Percentiles rank a stretch among this genome's conserved stretches.
These are phyloP conservation scores for Drosophila kurseongensis DNA, from an alignment of 1,140 invertebrate genomes.

Conservation along the genomic window DNA sequence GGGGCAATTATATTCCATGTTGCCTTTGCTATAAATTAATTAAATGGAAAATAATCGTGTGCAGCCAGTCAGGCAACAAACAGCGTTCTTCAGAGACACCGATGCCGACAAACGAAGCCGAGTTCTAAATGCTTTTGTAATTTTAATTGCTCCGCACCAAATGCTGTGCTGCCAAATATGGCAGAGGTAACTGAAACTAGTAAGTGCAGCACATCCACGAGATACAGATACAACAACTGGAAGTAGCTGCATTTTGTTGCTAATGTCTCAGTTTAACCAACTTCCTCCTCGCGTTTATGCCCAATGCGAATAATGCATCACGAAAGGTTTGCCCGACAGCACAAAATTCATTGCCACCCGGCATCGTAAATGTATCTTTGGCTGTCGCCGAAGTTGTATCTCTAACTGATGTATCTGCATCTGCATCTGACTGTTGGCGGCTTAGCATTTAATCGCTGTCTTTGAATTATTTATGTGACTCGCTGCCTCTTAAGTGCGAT, in stretches of 20 bases:
- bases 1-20: conserved; percentile 68
- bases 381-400: conserved; percentile 27
- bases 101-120: conserved; percentile 69
- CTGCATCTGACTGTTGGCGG: conserved; percentile 34
- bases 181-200: conserved; percentile 35
- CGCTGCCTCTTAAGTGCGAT: conserved; percentile 22
- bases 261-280: conserved; percentile 43
- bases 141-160: conserved; percentile 77
- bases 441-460: conserved; percentile 31
- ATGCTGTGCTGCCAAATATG: conserved; percentile 67
- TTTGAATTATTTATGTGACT: conserved; percentile 48
- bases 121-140: conserved; percentile 76
- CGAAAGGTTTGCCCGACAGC: conserved; percentile 22
- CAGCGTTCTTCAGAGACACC: conserved; percentile 65
- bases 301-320: conserved; percentile 28
- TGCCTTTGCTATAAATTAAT: conserved; percentile 72
- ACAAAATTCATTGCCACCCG: conserved; percentile 43
- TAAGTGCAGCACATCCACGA: conserved; percentile 11
- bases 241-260: conserved; percentile 17
- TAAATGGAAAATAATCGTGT: conserved; percentile 81
- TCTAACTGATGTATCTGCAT: conserved; percentile 13
- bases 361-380: conserved; percentile 12
- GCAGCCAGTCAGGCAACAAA: conserved; percentile 30
- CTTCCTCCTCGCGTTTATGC: conserved; percentile 11
- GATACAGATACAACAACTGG: conserved; percentile 1